A percentile compares a stretch with the other conserved stretches of the same genome.
Evolutionary conservation across 2,113 vertebrate genomes (phyloP).

Genomic region (Sarotherodon lohbergeri): DNA sequence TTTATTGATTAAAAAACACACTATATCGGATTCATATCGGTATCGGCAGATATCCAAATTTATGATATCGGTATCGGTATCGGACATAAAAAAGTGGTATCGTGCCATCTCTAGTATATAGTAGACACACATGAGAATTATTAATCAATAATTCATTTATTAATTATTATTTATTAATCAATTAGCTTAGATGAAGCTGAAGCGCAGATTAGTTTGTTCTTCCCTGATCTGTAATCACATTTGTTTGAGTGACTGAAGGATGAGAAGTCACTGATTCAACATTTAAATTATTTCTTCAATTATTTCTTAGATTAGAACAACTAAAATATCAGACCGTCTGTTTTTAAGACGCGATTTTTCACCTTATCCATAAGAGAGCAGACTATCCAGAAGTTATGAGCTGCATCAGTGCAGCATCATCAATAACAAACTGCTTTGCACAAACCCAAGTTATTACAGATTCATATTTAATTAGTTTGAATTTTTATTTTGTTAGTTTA

Average conservation of each 20-base stretch:
- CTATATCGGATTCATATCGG: no score
- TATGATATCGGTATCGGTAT: no score
- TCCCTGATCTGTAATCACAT: background rate
- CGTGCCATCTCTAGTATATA: no score
- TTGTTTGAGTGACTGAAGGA: background rate
- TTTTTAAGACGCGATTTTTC: background rate
- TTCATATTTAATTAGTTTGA: background rate
- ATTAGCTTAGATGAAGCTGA: background rate
- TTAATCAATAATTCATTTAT: background rate
- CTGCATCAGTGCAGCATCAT: background rate
- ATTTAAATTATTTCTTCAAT: background rate
- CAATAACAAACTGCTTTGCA: background rate
- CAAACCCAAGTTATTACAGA: background rate
- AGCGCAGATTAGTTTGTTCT: background rate
- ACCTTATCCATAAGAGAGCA: background rate
- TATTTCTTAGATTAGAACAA: background rate
- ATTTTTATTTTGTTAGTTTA: background rate
- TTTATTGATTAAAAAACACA: no score
- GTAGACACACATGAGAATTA: background rate
- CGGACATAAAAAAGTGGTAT: no score
- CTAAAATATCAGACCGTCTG: background rate
- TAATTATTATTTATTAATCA: background rate
- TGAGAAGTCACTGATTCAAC: background rate
- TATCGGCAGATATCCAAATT: no score
- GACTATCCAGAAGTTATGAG: rapidly evolving